Evolutionary conservation across 2,888 invertebrate species (phyloP).

Genomic region (Tuberolachnus salignus): DNA sequence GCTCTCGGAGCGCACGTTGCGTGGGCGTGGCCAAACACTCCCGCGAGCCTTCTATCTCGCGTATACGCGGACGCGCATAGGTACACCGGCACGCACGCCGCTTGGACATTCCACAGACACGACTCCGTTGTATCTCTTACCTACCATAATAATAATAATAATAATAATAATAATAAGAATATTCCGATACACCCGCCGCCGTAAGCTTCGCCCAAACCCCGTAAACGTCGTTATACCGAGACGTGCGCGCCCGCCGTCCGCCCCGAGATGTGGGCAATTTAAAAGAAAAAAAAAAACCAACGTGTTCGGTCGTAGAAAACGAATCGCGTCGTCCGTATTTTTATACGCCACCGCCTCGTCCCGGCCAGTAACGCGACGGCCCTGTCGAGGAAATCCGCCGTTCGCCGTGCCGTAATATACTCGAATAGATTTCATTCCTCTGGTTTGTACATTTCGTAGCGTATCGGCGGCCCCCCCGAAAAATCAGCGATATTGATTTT

Average conservation of each 20-base stretch:
- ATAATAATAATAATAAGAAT: conserved; percentile 22
- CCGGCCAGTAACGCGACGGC: background rate
- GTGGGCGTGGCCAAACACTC: conserved; percentile 55
- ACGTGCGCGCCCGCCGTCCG: background rate
- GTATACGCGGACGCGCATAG: background rate
- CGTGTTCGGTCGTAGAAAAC: background rate
- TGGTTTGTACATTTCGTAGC: no score
- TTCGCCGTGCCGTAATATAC: no score
- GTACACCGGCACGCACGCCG: background rate
- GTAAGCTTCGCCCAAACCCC: background rate
- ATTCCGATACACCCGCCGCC: conserved; percentile 20
- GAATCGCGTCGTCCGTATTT: conserved; percentile 30
- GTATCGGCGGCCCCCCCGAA: no score
- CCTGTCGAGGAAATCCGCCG: no score
- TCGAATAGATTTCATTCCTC: no score
- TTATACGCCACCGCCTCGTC: background rate
- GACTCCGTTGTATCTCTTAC: background rate
- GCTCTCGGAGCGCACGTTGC: conserved; percentile 54
- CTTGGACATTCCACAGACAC: conserved; percentile 42
- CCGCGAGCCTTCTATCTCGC: conserved; percentile 35
- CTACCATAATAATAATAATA: background rate
- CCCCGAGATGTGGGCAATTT: background rate
- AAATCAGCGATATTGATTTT: no score
- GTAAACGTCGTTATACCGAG: background rate
- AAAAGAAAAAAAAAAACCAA: no score